phyloP scores from a whole-genome alignment of 2,888 invertebrate genomes.

The Xestoiulus laeticollis region DNA sequence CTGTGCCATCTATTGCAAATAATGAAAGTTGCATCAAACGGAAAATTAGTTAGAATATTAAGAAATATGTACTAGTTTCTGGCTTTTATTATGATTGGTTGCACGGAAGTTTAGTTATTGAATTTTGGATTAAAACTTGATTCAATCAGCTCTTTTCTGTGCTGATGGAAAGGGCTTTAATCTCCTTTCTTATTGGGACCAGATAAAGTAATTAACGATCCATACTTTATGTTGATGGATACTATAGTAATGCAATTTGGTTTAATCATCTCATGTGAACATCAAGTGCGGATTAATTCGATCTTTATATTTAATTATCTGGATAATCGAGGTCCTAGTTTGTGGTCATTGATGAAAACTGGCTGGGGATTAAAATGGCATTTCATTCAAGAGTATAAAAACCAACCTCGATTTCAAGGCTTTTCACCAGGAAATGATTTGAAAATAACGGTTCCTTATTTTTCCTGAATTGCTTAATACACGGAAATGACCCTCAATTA shows the following conservation, averaged over 20 bases:
- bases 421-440: constrained; percentile 21
- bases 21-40: too few relatives aligned
- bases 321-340: not conserved
- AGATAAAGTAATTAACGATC: not conserved
- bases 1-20: not conserved
- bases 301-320: not conserved
- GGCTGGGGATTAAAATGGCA: not conserved
- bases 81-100: too few relatives aligned
- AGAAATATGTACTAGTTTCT: too few relatives aligned
- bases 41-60: too few relatives aligned
- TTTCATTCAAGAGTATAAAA: not conserved
- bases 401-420: not conserved
- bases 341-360: not conserved
- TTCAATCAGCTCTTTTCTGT: not conserved
- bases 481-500: constrained; percentile 22
- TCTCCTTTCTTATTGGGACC: not conserved
- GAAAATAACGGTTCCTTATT: not conserved
- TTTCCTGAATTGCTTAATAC: constrained; percentile 22
- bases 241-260: not conserved
- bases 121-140: not conserved
- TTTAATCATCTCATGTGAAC: not conserved
- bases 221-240: not conserved
- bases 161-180: not conserved
- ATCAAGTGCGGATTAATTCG: not conserved
- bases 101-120: too few relatives aligned